Conservation (phyloP, 2,113 vertebrate genomes). For the Mohoua ochrocephala region DNA sequence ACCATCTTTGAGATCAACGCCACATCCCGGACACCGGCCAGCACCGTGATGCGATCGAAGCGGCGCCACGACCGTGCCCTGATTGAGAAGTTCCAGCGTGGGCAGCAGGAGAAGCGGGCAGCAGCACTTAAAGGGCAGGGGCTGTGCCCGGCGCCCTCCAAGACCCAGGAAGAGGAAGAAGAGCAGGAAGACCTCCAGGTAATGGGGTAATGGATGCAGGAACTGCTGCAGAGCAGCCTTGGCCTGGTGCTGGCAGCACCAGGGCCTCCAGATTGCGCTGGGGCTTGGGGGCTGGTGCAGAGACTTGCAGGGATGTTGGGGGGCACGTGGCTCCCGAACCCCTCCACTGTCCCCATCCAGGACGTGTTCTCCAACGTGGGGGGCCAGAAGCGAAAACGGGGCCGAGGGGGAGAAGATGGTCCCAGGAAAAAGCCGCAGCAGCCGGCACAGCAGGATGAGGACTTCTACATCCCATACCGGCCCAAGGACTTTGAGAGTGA, state of each 20-base stretch:
- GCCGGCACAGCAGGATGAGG: conserved; percentile 62
- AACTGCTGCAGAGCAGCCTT: not conserved
- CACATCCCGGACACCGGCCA: conserved; percentile 79
- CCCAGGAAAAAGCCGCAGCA: conserved; percentile 67
- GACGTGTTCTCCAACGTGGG: conserved; percentile 78
- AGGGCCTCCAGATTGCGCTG: too few species aligned
- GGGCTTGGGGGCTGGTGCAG: not conserved
- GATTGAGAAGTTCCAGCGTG: conserved; percentile 79
- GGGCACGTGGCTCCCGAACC: accelerated
- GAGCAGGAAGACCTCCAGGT: conserved; percentile 32
- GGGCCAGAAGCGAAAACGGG: conserved; percentile 73
- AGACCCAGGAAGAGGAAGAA: not conserved
- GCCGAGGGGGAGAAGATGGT: not conserved
- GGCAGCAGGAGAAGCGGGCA: conserved; percentile 56
- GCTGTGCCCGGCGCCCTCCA: accelerated
- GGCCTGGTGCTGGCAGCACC: accelerated
- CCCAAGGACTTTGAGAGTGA: conserved; percentile 94
- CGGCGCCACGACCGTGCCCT: conserved; percentile 74
- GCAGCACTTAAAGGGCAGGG: conserved; percentile 4
- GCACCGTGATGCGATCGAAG: conserved; percentile 87
- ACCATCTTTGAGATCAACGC: conserved; percentile 97
- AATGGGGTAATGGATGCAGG: accelerated
- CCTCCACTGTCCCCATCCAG: conserved; percentile 46
- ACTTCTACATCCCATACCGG: conserved; percentile 88
- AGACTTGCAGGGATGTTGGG: not conserved